A percentile compares a stretch with the other conserved stretches of the same genome.
phyloP scores from a whole-genome alignment of 2,113 vertebrate genomes.

The Xiphophorus maculatus region DNA sequence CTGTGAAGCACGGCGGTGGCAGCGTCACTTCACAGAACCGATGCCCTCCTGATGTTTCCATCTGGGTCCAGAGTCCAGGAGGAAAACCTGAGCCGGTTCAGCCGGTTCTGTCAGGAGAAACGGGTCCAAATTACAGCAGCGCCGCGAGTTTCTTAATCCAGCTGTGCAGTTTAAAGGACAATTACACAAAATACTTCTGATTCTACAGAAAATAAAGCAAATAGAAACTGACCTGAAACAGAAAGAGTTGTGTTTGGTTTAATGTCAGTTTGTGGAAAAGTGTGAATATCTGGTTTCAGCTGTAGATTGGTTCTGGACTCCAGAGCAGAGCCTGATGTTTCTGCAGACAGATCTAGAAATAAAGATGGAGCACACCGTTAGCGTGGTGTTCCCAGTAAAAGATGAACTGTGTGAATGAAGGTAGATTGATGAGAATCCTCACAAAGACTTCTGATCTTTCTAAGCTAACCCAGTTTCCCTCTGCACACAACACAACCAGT shows the following conservation, averaged over 20 bases:
- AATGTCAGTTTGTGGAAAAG: not conserved
- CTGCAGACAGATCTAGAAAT: not conserved
- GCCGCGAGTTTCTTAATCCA: no score
- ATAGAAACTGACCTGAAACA: not conserved
- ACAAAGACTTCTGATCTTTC: not conserved
- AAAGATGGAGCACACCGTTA: not conserved
- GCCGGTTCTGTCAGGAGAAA: not conserved
- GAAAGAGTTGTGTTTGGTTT: not conserved
- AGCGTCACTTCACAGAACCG: not conserved
- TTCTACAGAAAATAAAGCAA: no score
- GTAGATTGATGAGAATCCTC: not conserved
- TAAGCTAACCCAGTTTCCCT: not conserved
- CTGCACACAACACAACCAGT: not conserved
- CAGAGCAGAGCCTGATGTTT: not conserved
- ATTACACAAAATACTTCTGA: not conserved
- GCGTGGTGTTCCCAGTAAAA: not conserved
- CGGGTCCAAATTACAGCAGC: no score
- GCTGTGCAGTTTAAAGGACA: not conserved
- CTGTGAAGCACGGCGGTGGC: not conserved
- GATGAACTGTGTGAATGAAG: not conserved
- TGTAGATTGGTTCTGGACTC: not conserved
- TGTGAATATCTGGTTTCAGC: not conserved
- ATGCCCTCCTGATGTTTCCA: no score
- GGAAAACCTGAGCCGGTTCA: not conserved
- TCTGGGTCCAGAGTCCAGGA: not conserved